Evolutionary conservation across 1,140 invertebrate genomes (phyloP), one percentile per base, ranked within the genome.

Genomic region (Cyclargus thomasi): DNA sequence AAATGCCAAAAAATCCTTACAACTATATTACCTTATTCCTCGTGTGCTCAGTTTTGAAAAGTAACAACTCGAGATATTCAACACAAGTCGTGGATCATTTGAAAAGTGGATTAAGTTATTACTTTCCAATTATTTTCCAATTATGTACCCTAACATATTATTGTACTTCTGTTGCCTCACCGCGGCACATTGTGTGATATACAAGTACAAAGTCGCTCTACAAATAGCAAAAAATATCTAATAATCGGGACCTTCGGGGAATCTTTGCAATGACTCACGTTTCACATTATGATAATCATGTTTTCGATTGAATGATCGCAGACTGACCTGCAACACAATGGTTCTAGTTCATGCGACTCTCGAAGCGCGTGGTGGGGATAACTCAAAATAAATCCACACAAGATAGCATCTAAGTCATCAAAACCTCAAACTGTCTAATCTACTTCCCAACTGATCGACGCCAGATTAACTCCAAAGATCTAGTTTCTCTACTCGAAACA

Each of bases 401-500:
- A 59, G 55, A 59, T 59, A 59, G 55, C 55, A 59, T 59, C 18
- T 21, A 20, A 59, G 18, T 59, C 55, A 22, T 59, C 4, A 59
- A 59, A 59, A 2, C 55, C 55, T 20, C 17, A 18, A 59, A 59
- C 3, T 18, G 10, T 59, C 55, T 59, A 59, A 21, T 59, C 55
- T 59, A 59, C 55, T 20, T 59, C 55, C 55, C 55, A 59, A 59
- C 55, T 59, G 18, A 59, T 59, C 55, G 55, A 59, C 17, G 18
- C 20, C 21, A 59, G 55, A 55, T 17, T 18, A 59, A 59, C 55
- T 59, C 17, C 55, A 59, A 59, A 18, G 11, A 11, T 59, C 68
- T 21, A 62, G 7, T 20, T 69, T 62, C 73, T 77, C 75, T 84
- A 79, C 70, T 70, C 70, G 70, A 70, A 79, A 77, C 64, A 74